Evolutionary conservation across 1,140 invertebrate genomes (phyloP), one percentile per base, ranked within the genome.

Genomic region (Gyrodactylus bullatarudis): DNA sequence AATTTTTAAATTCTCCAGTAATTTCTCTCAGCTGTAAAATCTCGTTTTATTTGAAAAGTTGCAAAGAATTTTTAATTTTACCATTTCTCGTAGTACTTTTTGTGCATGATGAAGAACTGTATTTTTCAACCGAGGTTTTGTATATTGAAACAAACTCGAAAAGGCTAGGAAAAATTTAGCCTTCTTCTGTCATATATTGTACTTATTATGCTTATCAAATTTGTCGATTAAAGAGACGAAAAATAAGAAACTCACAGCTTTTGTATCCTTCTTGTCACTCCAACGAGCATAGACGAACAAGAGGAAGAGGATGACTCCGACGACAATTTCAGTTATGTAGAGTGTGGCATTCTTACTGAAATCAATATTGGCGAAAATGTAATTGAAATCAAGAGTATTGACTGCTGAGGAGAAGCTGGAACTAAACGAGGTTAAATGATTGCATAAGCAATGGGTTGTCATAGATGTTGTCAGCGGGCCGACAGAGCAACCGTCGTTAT

Each of bases 271-370:
- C 2, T 25, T 73, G 21, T 73, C 72, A 24, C 20, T 24, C 20
- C 72, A 22, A 22, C 72, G 20, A 20, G 72, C 72, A 79, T 82
- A 84, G 19, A 84, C 78, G 0, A 82, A 77, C 21, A 80, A 76
- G 0, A 80, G 68, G 20, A 83, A 75, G 75, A 83, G 84, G 19
- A 84, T 74, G 8, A 78, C 74, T 21, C 78, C 73, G 1, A 83
- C 81, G 1, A 84, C 76, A 24, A 84, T 83, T 68, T 83, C 78
- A 0, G 82, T 83, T 72, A 82, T 77, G 75, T 84, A 85, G 68
- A 85, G 79, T 0, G 83, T 84, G 1, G 83, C 78, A 77, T 85
- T 85, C 76, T 83, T 82, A 1, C 78, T 76, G 76, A 84, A 84
- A 54, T 82, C 81, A n/a, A 81, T 80, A 75, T 82, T 80, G 23